Base-by-base conservation (phyloP, 2,113 vertebrate genomes). In the Cnemophilus loriae region DNA sequence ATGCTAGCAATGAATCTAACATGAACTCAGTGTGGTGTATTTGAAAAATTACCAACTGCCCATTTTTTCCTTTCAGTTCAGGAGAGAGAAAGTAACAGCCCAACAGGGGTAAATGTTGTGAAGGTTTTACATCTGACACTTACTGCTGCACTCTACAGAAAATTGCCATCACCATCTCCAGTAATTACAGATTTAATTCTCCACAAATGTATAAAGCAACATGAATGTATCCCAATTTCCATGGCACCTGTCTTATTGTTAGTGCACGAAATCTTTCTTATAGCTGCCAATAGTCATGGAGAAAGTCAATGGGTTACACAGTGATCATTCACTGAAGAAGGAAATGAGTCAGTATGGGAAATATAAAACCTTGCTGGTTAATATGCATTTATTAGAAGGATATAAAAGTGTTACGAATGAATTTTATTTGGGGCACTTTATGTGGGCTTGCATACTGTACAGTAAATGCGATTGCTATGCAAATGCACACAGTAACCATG, bases 401-500 rank as follows among this genome's bases (percentile, higher is more conserved):
- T 87, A 68, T 68, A 65, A 67, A 64, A 80, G 13, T 81, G 55
- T 60, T 53, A 46, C 30, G 60, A 91, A 81, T 78, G 0, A 56
- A 84, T 92, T 90, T 89, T 69, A 76, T 94, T 92, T 70, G 60
- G 67, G 74, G 11, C 49, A 78, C 33, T 87, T 74, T 59, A 55
- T 90, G 55, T 53, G 80, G 79, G 57, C 39, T 91, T 78, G 47
- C 52, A 84, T 55, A 70, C 59, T 84, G 33, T 75, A 75, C 26
- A 77, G 65, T 42, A 87, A 97, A 93, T 59, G 74, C 28, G 95
- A 88, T 83, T 93, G 81, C 63, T 88, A 63, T 80, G 68, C 71
- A 92, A 90, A 80, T 93, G 20, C 39, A 63, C 33, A 24, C 13
- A 47, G 41, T 50, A 91, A 79, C 44, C 6, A 6, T 57, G 55